These are phyloP conservation scores for Champsocephalus gunnari DNA, from an alignment of 2,797 vertebrate genomes.

Conservation along the genomic window DNA sequence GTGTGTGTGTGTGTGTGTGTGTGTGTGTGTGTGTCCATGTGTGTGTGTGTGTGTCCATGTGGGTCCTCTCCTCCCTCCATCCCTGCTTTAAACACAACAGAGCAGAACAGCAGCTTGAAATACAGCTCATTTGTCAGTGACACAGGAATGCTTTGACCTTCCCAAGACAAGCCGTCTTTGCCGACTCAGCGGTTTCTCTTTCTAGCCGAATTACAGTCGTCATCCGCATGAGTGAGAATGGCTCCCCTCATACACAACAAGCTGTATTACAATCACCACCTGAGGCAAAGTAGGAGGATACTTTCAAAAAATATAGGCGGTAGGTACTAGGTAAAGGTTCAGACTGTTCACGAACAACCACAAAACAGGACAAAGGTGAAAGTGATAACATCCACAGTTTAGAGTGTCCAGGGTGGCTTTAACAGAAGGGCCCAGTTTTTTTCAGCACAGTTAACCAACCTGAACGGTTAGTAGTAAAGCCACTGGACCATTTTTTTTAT, in stretches of 20 bases:
- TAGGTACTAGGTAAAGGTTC: not conserved
- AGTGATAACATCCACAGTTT: not conserved
- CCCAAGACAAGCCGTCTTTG: constrained; percentile 64
- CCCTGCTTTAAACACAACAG: constrained; percentile 56
- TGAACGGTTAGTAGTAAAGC: not conserved
- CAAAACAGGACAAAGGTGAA: not conserved
- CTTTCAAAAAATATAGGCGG: not conserved
- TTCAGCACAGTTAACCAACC: too few relatives aligned
- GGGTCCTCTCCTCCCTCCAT: constrained; percentile 21
- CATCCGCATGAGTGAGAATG: constrained; percentile 67
- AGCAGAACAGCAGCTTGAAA: constrained; percentile 63
- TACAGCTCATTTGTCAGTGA: constrained; percentile 75
- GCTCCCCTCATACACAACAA: constrained; percentile 21
- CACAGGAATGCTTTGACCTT: constrained; percentile 74
- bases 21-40: not conserved
- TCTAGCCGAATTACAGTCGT: constrained; percentile 66
- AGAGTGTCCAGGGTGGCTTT: not conserved
- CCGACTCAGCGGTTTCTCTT: constrained; percentile 72
- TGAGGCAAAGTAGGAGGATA: not conserved
- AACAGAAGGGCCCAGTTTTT: too few relatives aligned
- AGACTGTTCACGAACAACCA: not conserved
- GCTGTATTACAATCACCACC: not conserved
- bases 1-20: constrained; percentile 2
- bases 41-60: not conserved
- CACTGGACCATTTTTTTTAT: not conserved